A percentile compares a stretch with the other conserved stretches of the same genome.
Conservation (phyloP, 2,797 vertebrate genomes). For the Enteromius afrohamiltoni region DNA sequence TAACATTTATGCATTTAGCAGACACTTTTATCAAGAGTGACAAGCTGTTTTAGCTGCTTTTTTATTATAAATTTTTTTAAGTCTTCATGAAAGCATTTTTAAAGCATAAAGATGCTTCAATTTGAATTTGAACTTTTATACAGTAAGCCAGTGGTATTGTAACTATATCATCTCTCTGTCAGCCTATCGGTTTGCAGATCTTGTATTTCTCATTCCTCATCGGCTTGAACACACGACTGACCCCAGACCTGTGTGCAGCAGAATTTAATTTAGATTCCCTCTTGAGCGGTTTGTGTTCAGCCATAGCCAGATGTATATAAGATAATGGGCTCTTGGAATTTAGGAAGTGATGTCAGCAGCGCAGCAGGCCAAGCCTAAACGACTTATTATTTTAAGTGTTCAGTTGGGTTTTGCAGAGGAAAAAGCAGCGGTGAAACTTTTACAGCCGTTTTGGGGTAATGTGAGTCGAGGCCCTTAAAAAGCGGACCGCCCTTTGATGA, state of each 20-base stretch:
- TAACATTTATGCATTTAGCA: neutral
- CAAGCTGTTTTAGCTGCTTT: neutral
- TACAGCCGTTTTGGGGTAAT: constrained; percentile 50
- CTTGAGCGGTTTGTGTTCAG: constrained; percentile 56
- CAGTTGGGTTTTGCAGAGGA: constrained; percentile 59
- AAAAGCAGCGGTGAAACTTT: constrained; percentile 58
- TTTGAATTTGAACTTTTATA: no score
- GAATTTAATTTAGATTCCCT: constrained; percentile 41
- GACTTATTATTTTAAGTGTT: constrained; percentile 66
- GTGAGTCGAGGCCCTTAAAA: constrained; percentile 55
- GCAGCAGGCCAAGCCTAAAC: constrained; percentile 61
- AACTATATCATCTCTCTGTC: neutral
- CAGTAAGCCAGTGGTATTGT: neutral
- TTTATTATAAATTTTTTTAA: neutral
- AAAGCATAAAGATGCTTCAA: no score
- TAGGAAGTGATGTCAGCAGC: constrained; percentile 72
- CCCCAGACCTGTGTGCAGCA: neutral
- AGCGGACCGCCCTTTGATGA: constrained; percentile 44
- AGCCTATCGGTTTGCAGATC: neutral
- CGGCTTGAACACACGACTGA: neutral
- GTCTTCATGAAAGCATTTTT: neutral
- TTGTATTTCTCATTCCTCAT: neutral
- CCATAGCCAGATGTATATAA: constrained; percentile 60
- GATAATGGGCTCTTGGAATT: constrained; percentile 68
- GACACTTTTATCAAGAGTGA: neutral